Base-by-base conservation (phyloP, 2,797 vertebrate species). In the Sebastes itinus region DNA sequence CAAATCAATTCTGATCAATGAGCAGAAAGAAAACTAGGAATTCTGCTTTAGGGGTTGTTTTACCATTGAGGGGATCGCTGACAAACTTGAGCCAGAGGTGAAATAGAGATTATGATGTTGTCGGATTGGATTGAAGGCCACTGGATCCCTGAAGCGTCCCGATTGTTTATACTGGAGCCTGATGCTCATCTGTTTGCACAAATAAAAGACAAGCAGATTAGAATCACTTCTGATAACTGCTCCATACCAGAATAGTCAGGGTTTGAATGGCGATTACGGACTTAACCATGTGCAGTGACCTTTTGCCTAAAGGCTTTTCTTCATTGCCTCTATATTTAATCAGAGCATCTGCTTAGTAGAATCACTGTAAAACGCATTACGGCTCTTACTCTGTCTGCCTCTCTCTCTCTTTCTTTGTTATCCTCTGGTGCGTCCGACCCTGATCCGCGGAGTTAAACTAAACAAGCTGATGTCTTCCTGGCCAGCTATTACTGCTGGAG, bases 401-500 rank as follows among this genome's bases (percentile, higher is more conserved):
- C 72, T 62, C 42, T 59, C 42, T 70, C n/a, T 63, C 79, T 73
- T 56, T 76, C 33, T 65, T 77, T 87, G 75, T 90, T 88, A 87
- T 86, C 67, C 85, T 88, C 67, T 82, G 56, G 75, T 83, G 75
- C 27, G 38, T 86, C 83, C 73, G 13, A 90, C 64, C 77, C 85
- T 91, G 86, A 92, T 92, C 90, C 80, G 79, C 11, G 3, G 80
- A 89, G 83, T 89, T 94, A 92, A 94, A 90, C 92, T 92, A 93
- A 95, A 95, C 92, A 94, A 94, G 92, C 92, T 92, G 92, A 91
- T 92, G 87, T 92, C 92, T 90, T 94, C 87, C 89, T 77, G 87
- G 87, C 87, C 85, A 68, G 90, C 79, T 87, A 88, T 93, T 93
- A 92, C 78, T 82, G 85, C 78, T 86, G 66, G 81, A 93, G 93